Evolutionary conservation across 2,797 vertebrate species (phyloP), one percentile per base, ranked within the genome.

Genomic region (Uromys caudimaculatus): DNA sequence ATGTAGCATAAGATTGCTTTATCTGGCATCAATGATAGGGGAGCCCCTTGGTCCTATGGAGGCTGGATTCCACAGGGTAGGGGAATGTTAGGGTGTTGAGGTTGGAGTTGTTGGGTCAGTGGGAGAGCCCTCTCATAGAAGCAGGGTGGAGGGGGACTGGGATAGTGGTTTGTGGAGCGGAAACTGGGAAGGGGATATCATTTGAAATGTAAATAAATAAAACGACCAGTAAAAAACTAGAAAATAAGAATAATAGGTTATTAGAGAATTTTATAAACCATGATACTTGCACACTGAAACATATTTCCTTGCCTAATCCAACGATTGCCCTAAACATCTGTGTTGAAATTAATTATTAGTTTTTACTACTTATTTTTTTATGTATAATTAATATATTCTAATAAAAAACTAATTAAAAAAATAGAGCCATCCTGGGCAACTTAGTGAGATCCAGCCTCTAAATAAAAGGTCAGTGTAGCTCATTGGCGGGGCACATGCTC

Each of bases 371-470:
- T 47, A 50, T 85, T 76, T n/a, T n/a, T n/a, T 58, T 75, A 38
- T 35, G 69, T 35, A 58, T 89, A 58, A 58, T 58, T 44, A 38
- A 75, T 75, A 58, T 58, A 89, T 89, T 41, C 69, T 75, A 89
- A 75, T 89, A 75, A 86, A 88, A 81, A 73, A 87, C 85, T 71
- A 56, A 32, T n/a, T 71, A 87, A 73, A 87, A 88, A 88, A 75
- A 75, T 56, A 89, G 41, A 76, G 87, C 87, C 87, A 78, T 47
- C 56, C 73, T 89, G 88, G 88, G 73, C 56, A 64, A 89, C 73
- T 77, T 89, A 27, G 12, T 89, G 58, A 89, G 88, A 89, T 78
- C 73, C 73, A 77, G 73, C 75, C 73, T 89, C 73, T 50, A 62
- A 56, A 77, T 27, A 77, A 50, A 78, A 35, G 29, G 32, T 27